Evolutionary conservation across 2,113 vertebrate genomes (phyloP).

Genomic region (Ageneiosus marmoratus): DNA sequence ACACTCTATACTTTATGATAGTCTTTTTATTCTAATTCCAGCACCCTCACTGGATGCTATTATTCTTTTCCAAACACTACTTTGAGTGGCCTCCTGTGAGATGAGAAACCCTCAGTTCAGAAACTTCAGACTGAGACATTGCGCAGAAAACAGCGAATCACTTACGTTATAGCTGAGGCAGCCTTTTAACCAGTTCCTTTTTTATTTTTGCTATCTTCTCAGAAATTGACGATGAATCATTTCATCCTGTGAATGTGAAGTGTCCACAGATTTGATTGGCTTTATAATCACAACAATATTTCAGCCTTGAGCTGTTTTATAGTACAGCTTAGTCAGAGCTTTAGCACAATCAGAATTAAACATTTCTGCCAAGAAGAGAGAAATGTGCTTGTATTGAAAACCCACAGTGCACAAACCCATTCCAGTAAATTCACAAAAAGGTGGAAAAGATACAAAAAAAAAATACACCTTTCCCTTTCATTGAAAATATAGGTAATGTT

Average conservation of each 20-base stretch:
- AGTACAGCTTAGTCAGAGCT: not conserved
- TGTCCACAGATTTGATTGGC: not conserved
- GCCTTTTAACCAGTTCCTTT: not conserved
- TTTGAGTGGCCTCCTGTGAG: not conserved
- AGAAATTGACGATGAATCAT: constrained; percentile 2
- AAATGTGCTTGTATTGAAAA: not conserved
- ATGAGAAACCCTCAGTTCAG: not conserved
- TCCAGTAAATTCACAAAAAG: not conserved
- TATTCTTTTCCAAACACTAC: not conserved
- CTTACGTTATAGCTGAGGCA: not conserved
- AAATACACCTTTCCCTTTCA: not conserved
- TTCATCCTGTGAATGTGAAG: not conserved
- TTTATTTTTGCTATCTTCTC: not conserved
- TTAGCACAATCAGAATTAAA: not conserved
- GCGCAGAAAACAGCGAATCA: not conserved
- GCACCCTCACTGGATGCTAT: not conserved
- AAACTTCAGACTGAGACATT: not conserved
- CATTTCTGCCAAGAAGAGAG: not conserved
- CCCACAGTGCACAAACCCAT: not conserved
- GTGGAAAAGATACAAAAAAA: not conserved
- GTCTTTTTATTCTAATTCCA: constrained; percentile 9
- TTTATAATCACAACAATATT: not conserved
- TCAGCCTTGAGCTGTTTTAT: not conserved
- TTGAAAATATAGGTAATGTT: not conserved
- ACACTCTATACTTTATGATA: too few relatives aligned